Base-by-base conservation (phyloP, 2,113 vertebrate species). In the Promerops cafer region DNA sequence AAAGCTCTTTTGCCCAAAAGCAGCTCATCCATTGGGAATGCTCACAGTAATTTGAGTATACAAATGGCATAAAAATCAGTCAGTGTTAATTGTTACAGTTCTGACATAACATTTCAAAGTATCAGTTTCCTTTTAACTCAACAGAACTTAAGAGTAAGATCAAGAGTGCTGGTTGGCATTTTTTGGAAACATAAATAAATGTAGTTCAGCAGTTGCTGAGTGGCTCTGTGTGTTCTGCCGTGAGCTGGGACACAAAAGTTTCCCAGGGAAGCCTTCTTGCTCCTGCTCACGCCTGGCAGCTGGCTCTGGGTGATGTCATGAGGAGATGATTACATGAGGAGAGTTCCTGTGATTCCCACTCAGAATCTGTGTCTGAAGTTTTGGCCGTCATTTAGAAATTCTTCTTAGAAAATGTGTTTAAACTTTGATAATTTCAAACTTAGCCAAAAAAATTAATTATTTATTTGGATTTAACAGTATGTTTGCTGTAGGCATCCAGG, bases 131-230 rank as follows among this genome's bases (percentile, higher is more conserved):
- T 85, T 94, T 92, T 72, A 30, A 40, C 33, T 63, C 3, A 4
- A 1, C 33, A 27, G 42, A 74, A 27, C 24, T 39, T 8, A 11
- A 27, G 31, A 83, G 31, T 47, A 21, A 49, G 57, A 23, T 31
- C 53, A 1, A 10, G 44, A 47, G 19, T 20, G 23, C n/a, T 65
- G 35, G 27, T 44, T 93, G 57, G 30, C 2, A 0, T 76, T 37
- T 79, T 50, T 40, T n/a, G 4, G 16, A 10, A 9, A 1, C 9
- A 20, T 6, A 26, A 18, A 4, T 10, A 2, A 14, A 1, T 5
- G 44, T 24, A 4, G 74, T 2, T 1, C 2, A 22, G 65, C 45
- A 11, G 20, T 65, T 66, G 47, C 54, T 2, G 30, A 22, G 4
- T 9, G 8, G 27, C 24, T 24, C 49, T 45, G 1, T 11, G 5